Conservation (phyloP, 2,113 vertebrate species). For the Salvelinus namaycush region DNA sequence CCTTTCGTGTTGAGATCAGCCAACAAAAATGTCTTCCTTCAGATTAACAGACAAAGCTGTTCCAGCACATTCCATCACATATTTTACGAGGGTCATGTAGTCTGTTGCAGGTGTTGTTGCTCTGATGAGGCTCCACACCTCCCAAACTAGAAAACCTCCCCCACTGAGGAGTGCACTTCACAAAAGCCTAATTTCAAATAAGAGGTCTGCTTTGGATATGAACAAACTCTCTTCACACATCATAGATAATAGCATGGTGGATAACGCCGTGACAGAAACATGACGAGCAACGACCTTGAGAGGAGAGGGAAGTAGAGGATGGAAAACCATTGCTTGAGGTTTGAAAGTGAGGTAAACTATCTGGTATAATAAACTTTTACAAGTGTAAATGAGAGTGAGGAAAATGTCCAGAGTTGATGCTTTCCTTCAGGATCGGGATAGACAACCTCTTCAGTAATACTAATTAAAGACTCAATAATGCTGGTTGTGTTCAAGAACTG, state of each 20-base stretch:
- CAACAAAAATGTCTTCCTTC: slow-evolving; percentile 71
- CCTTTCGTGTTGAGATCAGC: slow-evolving; percentile 57
- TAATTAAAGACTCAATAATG: too few relatives aligned
- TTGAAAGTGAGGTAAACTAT: background rate
- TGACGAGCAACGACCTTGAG: slow-evolving; percentile 1
- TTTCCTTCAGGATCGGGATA: too few relatives aligned
- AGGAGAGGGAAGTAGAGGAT: background rate
- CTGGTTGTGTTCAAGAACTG: too few relatives aligned
- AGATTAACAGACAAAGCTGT: slow-evolving; percentile 64
- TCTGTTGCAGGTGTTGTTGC: slow-evolving; percentile 68
- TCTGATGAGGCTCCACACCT: slow-evolving; percentile 50
- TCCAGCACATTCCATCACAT: slow-evolving; percentile 66
- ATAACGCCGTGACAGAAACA: background rate
- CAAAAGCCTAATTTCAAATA: slow-evolving; percentile 40
- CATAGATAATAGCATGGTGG: slow-evolving; percentile 16
- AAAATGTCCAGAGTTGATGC: too few relatives aligned
- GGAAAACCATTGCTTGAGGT: background rate
- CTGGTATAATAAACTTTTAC: background rate
- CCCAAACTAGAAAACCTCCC: slow-evolving; percentile 24
- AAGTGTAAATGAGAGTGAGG: too few relatives aligned
- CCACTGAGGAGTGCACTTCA: slow-evolving; percentile 30
- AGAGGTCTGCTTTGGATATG: slow-evolving; percentile 56
- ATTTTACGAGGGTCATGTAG: slow-evolving; percentile 66
- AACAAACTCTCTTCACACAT: slow-evolving; percentile 46
- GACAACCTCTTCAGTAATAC: too few relatives aligned